These are phyloP conservation scores for Vanacampus margaritifer DNA, from an alignment of 2,113 vertebrate species.

Conservation along the genomic window DNA sequence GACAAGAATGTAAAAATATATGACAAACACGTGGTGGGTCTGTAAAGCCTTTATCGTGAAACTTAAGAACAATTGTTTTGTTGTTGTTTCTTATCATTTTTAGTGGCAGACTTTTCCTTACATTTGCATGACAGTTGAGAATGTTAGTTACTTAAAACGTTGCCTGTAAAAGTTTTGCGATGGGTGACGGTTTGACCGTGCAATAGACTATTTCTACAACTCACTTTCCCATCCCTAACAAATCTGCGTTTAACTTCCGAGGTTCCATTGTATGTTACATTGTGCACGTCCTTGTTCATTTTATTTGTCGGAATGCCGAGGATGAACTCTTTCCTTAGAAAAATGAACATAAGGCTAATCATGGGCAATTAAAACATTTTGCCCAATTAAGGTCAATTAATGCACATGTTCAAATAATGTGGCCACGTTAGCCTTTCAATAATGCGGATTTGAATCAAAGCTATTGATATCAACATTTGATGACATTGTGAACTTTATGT, in stretches of 20 bases:
- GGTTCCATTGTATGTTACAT: background rate
- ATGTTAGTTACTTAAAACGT: background rate
- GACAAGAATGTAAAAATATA: too few relatives aligned
- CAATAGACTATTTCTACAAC: background rate
- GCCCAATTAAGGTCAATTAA: background rate
- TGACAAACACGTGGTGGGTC: too few relatives aligned
- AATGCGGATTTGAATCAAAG: background rate
- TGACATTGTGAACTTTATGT: background rate
- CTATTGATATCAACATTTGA: background rate
- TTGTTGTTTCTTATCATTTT: background rate
- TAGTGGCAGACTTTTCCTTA: background rate
- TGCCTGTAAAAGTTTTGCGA: background rate
- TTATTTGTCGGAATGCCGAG: background rate
- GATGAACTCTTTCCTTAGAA: background rate
- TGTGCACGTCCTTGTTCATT: background rate
- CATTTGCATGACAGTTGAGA: background rate
- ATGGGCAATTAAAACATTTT: background rate
- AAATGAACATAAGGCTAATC: background rate
- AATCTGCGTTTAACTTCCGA: background rate
- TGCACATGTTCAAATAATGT: background rate
- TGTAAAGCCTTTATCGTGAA: background rate
- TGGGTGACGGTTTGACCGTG: background rate
- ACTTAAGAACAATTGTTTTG: background rate
- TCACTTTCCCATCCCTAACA: background rate
- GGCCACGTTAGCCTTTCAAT: background rate